Conservation (phyloP, 2,888 invertebrate genomes). For the Trachelus stipa region DNA sequence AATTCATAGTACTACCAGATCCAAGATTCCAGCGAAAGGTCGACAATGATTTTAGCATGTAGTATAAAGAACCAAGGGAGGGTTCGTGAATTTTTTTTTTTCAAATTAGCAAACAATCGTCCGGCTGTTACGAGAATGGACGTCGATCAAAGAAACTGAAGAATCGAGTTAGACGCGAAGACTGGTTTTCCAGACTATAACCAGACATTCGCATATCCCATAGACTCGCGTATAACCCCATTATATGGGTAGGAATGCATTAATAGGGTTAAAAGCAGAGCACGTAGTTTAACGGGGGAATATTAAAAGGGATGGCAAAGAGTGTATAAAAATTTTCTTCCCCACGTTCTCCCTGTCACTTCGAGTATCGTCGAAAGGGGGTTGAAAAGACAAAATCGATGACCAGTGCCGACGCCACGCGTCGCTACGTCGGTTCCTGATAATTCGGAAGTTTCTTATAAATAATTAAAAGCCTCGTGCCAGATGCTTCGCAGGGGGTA, state of each 20-base stretch:
- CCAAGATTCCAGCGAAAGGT: not conserved
- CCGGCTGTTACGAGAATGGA: not conserved
- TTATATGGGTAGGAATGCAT: not conserved
- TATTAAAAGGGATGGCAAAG: not conserved
- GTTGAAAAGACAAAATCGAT: not conserved
- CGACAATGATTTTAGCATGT: not conserved
- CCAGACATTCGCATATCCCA: not conserved
- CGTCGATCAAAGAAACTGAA: not conserved
- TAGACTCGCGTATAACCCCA: not conserved
- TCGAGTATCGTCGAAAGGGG: not conserved
- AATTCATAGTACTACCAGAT: not conserved
- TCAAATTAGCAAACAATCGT: not conserved
- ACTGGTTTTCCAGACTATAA: not conserved
- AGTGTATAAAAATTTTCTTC: not conserved
- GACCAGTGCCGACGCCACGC: slow-evolving; percentile 24
- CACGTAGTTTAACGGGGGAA: not conserved
- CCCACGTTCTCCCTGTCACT: not conserved
- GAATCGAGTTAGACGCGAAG: not conserved
- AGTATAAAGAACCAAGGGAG: not conserved
- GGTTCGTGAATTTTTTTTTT: not conserved
- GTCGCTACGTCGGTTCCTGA: slow-evolving; percentile 18
- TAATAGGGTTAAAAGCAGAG: not conserved
- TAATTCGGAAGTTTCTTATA: slow-evolving; percentile 36
- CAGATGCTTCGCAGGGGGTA: slow-evolving; percentile 32
- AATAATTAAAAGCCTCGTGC: slow-evolving; percentile 43